Evolutionary conservation across 64 coral and sea anemone species (phyloP).

Genomic region (Montipora foliosa): DNA sequence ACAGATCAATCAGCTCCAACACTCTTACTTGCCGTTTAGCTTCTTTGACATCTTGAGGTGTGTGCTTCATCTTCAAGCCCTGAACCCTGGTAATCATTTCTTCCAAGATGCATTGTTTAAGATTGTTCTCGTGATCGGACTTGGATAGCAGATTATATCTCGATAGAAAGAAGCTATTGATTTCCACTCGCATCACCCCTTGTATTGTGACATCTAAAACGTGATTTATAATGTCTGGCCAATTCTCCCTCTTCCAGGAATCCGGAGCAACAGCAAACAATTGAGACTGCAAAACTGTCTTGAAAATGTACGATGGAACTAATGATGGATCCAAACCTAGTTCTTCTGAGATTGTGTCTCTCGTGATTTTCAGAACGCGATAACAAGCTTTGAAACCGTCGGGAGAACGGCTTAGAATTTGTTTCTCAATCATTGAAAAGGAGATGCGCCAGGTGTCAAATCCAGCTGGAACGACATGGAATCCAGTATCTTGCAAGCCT

Average conservation of each 20-base stretch:
- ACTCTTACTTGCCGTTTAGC: conserved; percentile 15
- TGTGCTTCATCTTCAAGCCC: neutral
- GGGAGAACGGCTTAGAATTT: neutral
- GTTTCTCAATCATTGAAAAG: conserved; percentile 44
- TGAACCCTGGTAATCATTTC: conserved; percentile 1
- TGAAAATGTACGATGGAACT: conserved; percentile 55
- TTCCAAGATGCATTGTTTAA: conserved; percentile 25
- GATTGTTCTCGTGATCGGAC: conserved; percentile 39
- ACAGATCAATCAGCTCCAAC: conserved; percentile 17
- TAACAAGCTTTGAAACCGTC: conserved; percentile 32
- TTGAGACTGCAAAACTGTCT: conserved; percentile 1
- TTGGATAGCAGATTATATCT: neutral
- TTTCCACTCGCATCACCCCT: neutral
- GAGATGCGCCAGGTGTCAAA: conserved; percentile 46
- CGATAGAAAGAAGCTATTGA: conserved; percentile 13
- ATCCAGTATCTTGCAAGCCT: neutral
- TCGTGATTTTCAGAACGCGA: conserved; percentile 26
- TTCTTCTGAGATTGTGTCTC: neutral
- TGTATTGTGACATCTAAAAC: neutral
- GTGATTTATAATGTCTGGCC: neutral
- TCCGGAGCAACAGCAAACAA: neutral
- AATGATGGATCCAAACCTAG: conserved; percentile 20
- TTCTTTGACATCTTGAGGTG: conserved; percentile 15
- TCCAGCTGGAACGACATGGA: conserved; percentile 49
- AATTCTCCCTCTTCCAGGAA: neutral